Evolutionary conservation across 2,113 vertebrate species (phyloP), one percentile per base, ranked within the genome.

Genomic region (Oreochromis aureus): DNA sequence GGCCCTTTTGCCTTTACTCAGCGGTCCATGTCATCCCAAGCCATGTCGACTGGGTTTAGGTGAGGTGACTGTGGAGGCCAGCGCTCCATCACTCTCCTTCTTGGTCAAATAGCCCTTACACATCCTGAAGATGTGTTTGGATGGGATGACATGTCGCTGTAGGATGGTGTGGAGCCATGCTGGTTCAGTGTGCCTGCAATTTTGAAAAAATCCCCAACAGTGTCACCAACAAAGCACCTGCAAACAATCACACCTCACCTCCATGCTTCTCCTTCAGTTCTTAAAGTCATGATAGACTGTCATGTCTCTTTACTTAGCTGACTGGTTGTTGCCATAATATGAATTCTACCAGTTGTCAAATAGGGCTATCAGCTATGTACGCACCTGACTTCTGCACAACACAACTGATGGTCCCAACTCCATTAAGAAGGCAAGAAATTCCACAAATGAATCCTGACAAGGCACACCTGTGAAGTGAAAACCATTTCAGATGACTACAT

Each of bases 301-400:
- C 59, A 63, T 63, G 30, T 63, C 59, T 34, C 58, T 61, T 61
- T 63, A 34, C 59, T 1, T 63, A 63, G 59, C 30, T 63, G 59
- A 16, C 34, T 63, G 30, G 30, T 63, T 63, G 5, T 34, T 36
- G 59, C 16, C 0, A 19, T 36, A 34, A 63, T 19, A 0, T 36
- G 59, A 63, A 63, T 63, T 63, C 32, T 36, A 63, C 3, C 59
- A 63, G 30, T 63, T 63, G 32, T 63, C 59, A 63, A 19, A 63
- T 63, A 36, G 16, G 59, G 9, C 30, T 63, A 0, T 63, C 16
- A 19, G 30, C 59, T 63, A 19, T 63, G 16, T 11, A 36, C 10
- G 0, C 34, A 63, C 30, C 30, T 63, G 30, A 63, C 59, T 63
- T 11, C 32, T 36, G 59, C 59, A 63, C 59, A 63, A 63, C 16